Evolutionary conservation across 2,888 invertebrate species (phyloP).

Genomic region (Eristalis arbustorum): DNA sequence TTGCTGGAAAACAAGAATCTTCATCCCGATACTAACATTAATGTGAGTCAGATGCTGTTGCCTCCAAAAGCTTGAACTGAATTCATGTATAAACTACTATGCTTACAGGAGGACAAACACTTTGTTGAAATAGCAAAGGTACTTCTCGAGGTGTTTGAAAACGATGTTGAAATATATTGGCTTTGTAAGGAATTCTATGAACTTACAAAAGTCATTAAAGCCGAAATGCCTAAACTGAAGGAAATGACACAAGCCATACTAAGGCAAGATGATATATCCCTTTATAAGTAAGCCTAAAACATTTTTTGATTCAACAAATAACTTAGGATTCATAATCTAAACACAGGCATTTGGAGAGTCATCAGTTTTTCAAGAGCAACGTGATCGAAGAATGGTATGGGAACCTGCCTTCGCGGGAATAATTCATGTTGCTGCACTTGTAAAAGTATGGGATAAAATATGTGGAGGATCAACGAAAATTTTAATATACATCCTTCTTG

Average conservation of each 20-base stretch:
- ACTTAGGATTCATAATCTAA: background rate
- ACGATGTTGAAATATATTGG: constrained; percentile 92
- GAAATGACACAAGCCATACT: constrained; percentile 85
- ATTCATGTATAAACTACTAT: background rate
- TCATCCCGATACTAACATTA: constrained; percentile 81
- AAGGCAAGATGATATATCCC: constrained; percentile 88
- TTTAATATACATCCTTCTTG: constrained; percentile 88
- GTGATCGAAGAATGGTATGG: constrained; percentile 90
- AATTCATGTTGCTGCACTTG: constrained; percentile 88
- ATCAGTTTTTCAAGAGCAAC: constrained; percentile 79
- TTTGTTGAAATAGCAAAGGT: constrained; percentile 86
- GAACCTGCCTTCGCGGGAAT: constrained; percentile 91
- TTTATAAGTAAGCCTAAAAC: constrained; percentile 82
- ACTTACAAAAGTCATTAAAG: constrained; percentile 84
- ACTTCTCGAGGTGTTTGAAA: constrained; percentile 86
- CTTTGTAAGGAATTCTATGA: constrained; percentile 88
- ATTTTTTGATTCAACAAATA: background rate
- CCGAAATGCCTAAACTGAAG: constrained; percentile 84
- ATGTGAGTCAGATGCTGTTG: constrained; percentile 76
- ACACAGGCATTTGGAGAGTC: constrained; percentile 84
- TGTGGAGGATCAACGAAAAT: constrained; percentile 92
- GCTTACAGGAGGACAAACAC: constrained; percentile 81
- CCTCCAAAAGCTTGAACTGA: background rate
- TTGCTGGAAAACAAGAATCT: constrained; percentile 87
- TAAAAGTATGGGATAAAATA: constrained; percentile 93